Conservation (phyloP, 64 coral and sea anemone species). For the Pocillopora verrucosa region DNA sequence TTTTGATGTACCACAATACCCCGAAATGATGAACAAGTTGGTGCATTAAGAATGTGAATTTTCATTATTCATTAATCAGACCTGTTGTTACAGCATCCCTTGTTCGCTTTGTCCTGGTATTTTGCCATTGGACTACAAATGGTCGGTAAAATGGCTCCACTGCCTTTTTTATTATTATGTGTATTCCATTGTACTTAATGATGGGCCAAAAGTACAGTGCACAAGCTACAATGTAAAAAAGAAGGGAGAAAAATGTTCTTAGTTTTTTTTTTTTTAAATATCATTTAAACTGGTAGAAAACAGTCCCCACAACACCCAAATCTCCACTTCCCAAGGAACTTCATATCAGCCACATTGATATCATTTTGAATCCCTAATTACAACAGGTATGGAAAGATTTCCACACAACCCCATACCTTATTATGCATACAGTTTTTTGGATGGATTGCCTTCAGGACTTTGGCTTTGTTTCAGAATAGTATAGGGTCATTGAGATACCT, state of each 20-base stretch:
- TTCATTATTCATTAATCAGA: not conserved
- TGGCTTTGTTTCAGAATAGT: too few species aligned
- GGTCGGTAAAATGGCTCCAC: slow-evolving; percentile 80
- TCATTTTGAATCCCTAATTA: too few species aligned
- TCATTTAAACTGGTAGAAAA: not conserved
- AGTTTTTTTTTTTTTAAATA: not conserved
- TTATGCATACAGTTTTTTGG: too few species aligned
- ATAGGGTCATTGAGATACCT: too few species aligned
- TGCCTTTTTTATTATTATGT: slow-evolving; percentile 52
- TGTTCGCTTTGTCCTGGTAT: slow-evolving; percentile 76
- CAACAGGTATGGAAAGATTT: too few species aligned
- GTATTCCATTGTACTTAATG: slow-evolving; percentile 86
- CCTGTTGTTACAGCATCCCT: slow-evolving; percentile 56
- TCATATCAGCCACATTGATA: too few species aligned
- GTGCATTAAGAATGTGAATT: not conserved
- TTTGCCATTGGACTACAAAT: slow-evolving; percentile 86
- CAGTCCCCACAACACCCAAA: not conserved
- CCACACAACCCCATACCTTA: too few species aligned
- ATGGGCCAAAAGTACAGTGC: slow-evolving; percentile 81
- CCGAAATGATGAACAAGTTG: not conserved
- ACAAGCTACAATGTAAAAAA: slow-evolving; percentile 57
- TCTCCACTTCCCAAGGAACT: too few species aligned
- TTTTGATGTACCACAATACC: too few species aligned
- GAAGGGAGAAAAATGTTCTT: not conserved
- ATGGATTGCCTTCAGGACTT: too few species aligned